Base-by-base conservation (phyloP, 2,797 vertebrate species). In the Enteromius viviparus region DNA sequence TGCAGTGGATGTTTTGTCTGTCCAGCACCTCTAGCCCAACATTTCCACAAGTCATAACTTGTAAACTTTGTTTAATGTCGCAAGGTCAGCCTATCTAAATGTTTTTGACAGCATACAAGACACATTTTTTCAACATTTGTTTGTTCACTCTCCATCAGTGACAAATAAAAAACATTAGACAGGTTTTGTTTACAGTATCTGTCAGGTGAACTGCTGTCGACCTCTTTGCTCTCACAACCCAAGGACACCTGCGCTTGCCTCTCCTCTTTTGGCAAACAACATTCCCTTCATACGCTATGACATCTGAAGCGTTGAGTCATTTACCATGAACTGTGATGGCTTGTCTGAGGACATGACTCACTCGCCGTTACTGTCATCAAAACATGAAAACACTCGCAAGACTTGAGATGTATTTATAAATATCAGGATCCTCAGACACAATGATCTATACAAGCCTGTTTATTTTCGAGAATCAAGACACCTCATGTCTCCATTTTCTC, bases 201-300 rank as follows among this genome's bases (percentile, higher is more conserved):
- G 84, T 55, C 80, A 82, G 69, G 32, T 75, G 85, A 86, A 82
- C 76, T 74, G 26, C 14, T 37, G 66, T 47, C 21, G 69, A 85
- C 80, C 84, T 80, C 58, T 68, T 29, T 37, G 58, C 69, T 86
- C 66, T 78, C 82, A 55, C 26, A 81, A 80, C 78, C 49, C 66
- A 72, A 84, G 66, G 42, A 72, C 78, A 86, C 85, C 74, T 81
- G 82, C 76, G 85, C 87, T 86, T 74, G n/a, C 72, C 86, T 75
- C 81, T 74, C 26, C 70, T 65, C 68, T 71, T 80, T 75, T 65
- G 51, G 66, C 37, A 76, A 82, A 82, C 72, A 69, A 60, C 47
- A 66, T 17, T 66, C 70, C 47, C 70, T 75, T 82, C 58, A 40
- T 60, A 14, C 37, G 21, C 12, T 19, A 37, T 45, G 65, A 58